phyloP scores from a whole-genome alignment of 2,888 invertebrate genomes.

The Halictus ligatus region DNA sequence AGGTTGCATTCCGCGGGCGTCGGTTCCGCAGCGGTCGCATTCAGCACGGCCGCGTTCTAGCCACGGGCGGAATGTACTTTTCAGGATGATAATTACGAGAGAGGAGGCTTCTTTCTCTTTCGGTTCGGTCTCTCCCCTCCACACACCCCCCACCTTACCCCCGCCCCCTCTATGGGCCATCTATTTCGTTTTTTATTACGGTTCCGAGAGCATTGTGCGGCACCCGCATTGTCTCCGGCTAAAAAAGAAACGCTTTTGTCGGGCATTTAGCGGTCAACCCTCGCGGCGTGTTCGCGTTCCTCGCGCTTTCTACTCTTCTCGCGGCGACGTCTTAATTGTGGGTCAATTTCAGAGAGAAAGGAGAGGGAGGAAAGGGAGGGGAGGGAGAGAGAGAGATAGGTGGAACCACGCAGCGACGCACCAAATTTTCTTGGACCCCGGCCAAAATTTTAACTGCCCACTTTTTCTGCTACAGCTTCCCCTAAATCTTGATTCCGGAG shows the following conservation, averaged over 20 bases:
- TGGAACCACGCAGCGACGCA: background rate
- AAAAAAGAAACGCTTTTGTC: conserved; percentile 31
- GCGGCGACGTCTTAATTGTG: conserved; percentile 47
- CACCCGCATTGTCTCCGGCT: conserved; percentile 36
- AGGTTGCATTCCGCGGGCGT: background rate
- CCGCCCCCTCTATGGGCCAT: background rate
- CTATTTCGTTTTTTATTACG: conserved; percentile 15
- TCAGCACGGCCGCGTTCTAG: conserved; percentile 21
- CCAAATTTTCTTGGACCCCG: background rate
- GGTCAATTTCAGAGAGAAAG: conserved; percentile 43
- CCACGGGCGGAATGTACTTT: conserved; percentile 34
- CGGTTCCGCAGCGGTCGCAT: conserved; percentile 3
- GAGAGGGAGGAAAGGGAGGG: background rate
- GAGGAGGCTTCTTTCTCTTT: conserved; percentile 35
- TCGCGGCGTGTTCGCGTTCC: background rate
- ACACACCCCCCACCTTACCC: too few species aligned
- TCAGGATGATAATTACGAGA: conserved; percentile 53
- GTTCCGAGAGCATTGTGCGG: conserved; percentile 30
- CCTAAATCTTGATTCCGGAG: too few species aligned
- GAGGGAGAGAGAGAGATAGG: background rate
- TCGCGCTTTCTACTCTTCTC: conserved; percentile 26
- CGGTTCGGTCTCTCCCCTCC: background rate
- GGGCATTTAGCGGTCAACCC: conserved; percentile 32
- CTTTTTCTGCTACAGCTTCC: background rate
- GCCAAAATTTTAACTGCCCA: background rate